Base-by-base conservation (phyloP, 2,797 vertebrate species). In the Aphelocoma californica region DNA sequence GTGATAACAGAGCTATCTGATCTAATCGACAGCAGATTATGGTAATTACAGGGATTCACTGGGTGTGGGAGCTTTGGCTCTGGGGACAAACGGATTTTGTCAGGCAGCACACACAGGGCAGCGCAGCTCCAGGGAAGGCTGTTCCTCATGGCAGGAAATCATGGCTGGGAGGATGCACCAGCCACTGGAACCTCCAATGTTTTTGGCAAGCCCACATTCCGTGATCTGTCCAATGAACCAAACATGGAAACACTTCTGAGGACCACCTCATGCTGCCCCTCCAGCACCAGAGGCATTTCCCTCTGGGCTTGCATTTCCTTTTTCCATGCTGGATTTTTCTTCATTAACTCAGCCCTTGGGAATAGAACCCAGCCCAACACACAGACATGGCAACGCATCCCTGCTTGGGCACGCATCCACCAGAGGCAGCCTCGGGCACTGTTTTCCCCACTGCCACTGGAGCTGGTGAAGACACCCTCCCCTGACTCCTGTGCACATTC, bases 11-110 rank as follows among this genome's bases (percentile, higher is more conserved):
- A 86, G 86, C 82, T 74, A 90, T 96, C 96, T 88, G 34, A 89
- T 95, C 89, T 96, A 81, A 97, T 93, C 85, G 75, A 38, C 88
- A 18, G 88, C 90, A 89, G 91, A 95, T 96, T 83, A 86, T 14
- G 70, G 87, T 88, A 92, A 93, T 96, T 94, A 94, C 48, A 26
- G 57, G 24, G 62, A 67, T 44, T 73, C 77, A 7, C 14, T 0
- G 25, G 44, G 29, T 31, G 7, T 40, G 62, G 40, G 66, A 75
- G 74, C 10, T 44, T 28, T 12, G 48, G 74, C 84, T 85, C 44
- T 0, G 10, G 86, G 81, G 67, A 88, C 34, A 4, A 10, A 7
- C 0, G 3, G 57, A 10, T 57, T 61, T 47, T 28, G 51, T 31
- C 14, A 11, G 56, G 60, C 50, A 28, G 71, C 53, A 4, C 60